Percentiles rank a stretch among this genome's conserved stretches.
phyloP scores from a whole-genome alignment of 2,113 vertebrate genomes.

The Crypturellus undulatus region DNA sequence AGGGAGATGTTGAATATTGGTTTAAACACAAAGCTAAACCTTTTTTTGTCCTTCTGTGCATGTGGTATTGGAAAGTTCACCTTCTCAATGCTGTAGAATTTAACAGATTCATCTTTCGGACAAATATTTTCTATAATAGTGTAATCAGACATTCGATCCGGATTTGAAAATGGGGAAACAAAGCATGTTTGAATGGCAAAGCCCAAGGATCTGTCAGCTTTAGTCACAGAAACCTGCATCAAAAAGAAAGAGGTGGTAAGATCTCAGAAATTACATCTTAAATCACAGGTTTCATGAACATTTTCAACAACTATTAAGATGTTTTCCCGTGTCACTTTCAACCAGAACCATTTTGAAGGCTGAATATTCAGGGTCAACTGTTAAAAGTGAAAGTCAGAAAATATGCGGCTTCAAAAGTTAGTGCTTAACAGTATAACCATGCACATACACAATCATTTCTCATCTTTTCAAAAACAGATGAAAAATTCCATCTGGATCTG shows the following conservation, averaged over 20 bases:
- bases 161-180: constrained; percentile 86
- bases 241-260: constrained; percentile 18
- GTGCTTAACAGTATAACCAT: background rate
- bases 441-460: background rate
- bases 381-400: background rate
- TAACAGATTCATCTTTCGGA: constrained; percentile 89
- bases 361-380: background rate
- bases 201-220: constrained; percentile 86
- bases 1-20: constrained; percentile 83
- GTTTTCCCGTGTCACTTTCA: constrained; percentile 42
- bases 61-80: constrained; percentile 71
- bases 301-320: constrained; percentile 12
- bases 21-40: constrained; percentile 92
- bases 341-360: constrained; percentile 9
- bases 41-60: constrained; percentile 82
- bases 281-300: constrained; percentile 42
- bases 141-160: constrained; percentile 81
- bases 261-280: constrained; percentile 22
- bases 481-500: background rate
- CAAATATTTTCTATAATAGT: constrained; percentile 94
- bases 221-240: constrained; percentile 87
- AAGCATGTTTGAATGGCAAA: constrained; percentile 92
- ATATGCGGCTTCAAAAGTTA: constrained; percentile 37
- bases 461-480: background rate
- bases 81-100: constrained; percentile 77